These are phyloP conservation scores for Capitulum mitella DNA, from an alignment of 2,888 invertebrate species.

Conservation along the genomic window DNA sequence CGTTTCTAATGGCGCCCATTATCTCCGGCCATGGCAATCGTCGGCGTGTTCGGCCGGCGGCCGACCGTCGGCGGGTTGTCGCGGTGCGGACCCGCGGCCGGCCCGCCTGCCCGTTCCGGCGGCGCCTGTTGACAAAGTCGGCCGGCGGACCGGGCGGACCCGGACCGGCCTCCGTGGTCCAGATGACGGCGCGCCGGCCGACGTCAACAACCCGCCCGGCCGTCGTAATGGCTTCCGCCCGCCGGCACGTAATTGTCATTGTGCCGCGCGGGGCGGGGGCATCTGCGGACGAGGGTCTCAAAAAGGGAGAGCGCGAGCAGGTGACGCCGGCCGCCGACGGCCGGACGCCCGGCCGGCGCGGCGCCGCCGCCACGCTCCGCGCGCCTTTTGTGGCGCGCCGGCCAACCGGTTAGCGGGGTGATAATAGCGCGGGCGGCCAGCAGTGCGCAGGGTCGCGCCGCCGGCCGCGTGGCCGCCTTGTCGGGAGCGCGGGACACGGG, in stretches of 20 bases:
- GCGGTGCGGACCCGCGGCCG: too few species aligned
- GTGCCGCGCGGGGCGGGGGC: background rate
- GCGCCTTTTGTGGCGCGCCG: conserved; percentile 10
- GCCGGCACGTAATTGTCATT: background rate
- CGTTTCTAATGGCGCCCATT: background rate
- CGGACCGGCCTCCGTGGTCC: background rate
- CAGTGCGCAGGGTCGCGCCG: background rate
- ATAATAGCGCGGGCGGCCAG: background rate
- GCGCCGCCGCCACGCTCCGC: background rate
- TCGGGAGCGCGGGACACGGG: too few species aligned
- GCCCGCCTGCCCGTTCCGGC: too few species aligned
- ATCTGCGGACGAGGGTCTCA: background rate
- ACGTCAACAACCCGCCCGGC: background rate
- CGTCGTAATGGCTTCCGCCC: conserved; percentile 4
- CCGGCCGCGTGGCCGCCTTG: too few species aligned
- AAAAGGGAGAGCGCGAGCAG: background rate
- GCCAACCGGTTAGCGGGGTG: background rate
- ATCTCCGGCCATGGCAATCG: background rate
- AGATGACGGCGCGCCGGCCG: background rate
- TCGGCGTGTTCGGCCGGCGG: background rate
- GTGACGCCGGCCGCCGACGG: background rate
- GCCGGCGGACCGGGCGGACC: background rate
- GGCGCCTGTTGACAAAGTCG: too few species aligned
- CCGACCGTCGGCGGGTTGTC: background rate
- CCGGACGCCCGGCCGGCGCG: background rate